Base-by-base conservation (phyloP, 2,113 vertebrate genomes). In the Sinocyclocheilus rhinocerous region DNA sequence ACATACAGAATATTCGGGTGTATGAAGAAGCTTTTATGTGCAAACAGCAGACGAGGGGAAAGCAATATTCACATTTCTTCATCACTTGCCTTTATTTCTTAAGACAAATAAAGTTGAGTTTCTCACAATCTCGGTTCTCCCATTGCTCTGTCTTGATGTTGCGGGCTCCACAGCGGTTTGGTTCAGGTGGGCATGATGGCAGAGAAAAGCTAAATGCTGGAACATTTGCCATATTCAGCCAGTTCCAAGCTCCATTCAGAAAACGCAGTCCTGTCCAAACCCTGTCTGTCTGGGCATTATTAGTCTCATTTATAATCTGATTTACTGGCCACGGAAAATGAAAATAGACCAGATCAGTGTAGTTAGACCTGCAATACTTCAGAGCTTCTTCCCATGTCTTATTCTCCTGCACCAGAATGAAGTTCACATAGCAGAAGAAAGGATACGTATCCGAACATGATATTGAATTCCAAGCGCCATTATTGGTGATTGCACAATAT, bases 21-120 rank as follows among this genome's bases (percentile, higher is more conserved):
- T 36, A 33, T 69, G 2, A 69, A 4, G 29, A 69, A 7, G 8
- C 16, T 69, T 69, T 18, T 69, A 36, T 36, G 15, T 33, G 29
- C 15, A 6, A 29, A 15, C 33, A 8, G 16, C 29, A 16, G 13
- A 8, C 16, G 29, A 33, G 10, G 15, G 33, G 15, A 8, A 57
- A 57, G 18, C 20, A 70, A 36, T 69, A 33, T 18, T 18, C 7
- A 70, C 0, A 3, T 20, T 70, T 22, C 9, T 42, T 73, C 70
- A 45, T 26, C 12, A 24, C 73, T 76, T 50, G 45, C 73, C 45
- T 76, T 48, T 50, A 16, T 76, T 26, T 50, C 18, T 8, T 22
- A 70, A 78, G 52, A 45, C 91, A 93, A 36, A 92, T 36, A 84
- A 91, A 93, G 65, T 89, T 88, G 10, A 90, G 85, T 70, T 82